Conservation (phyloP, 2,113 vertebrate species). For the Xenopus borealis region DNA sequence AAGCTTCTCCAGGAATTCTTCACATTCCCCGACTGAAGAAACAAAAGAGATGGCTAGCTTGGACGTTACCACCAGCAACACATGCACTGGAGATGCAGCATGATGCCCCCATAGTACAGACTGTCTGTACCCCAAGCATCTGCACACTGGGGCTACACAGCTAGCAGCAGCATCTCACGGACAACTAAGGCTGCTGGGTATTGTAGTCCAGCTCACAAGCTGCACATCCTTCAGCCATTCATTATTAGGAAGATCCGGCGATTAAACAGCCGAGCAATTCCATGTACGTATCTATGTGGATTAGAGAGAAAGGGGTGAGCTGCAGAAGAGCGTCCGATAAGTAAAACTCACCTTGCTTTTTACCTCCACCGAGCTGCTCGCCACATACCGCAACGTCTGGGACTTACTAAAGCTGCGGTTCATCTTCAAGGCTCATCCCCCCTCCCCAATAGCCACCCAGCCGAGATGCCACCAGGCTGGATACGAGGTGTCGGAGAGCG, state of each 20-base stretch:
- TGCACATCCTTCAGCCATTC: background rate
- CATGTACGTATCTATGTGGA: background rate
- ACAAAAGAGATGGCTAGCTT: slow-evolving; percentile 18
- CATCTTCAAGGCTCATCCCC: slow-evolving; percentile 67
- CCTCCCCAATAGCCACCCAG: slow-evolving; percentile 27
- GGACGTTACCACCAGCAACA: background rate
- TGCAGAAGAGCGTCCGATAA: background rate
- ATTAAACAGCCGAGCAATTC: no score
- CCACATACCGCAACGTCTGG: slow-evolving; percentile 78
- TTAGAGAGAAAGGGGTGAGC: background rate
- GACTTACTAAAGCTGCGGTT: slow-evolving; percentile 90
- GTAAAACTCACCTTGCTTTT: slow-evolving; percentile 87
- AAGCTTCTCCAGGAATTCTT: slow-evolving; percentile 16
- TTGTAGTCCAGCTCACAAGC: background rate
- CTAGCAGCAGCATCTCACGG: background rate
- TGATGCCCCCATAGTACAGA: background rate
- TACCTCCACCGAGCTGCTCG: slow-evolving; percentile 87
- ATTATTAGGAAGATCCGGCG: background rate
- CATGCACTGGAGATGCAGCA: background rate
- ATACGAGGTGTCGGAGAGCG: background rate
- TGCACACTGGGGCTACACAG: background rate
- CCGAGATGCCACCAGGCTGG: slow-evolving; percentile 30
- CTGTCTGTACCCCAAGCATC: slow-evolving; percentile 47
- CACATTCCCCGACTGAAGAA: slow-evolving; percentile 30
- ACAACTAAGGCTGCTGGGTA: no score